phyloP scores from a whole-genome alignment of 2,888 invertebrate species.

The Drosophila suboccidentalis region DNA sequence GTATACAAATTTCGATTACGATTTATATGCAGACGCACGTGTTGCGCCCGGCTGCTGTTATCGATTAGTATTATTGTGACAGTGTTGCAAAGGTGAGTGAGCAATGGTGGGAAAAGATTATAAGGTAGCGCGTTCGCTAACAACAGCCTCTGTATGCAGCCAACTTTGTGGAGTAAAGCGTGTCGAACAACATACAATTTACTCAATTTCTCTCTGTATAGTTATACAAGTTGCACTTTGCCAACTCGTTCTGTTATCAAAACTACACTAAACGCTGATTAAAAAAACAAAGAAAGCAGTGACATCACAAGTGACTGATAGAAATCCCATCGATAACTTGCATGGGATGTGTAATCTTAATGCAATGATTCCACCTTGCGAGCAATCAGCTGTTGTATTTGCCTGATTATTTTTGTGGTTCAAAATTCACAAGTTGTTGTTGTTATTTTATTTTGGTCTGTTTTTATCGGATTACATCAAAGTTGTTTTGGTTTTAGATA shows the following conservation, averaged over 20 bases:
- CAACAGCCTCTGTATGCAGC: too few species aligned
- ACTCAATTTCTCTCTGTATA: too few species aligned
- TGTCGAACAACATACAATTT: too few species aligned
- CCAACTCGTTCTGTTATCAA: not conserved
- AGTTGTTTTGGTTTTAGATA: conserved; percentile 10
- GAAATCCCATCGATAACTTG: conserved; percentile 2
- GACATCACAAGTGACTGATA: conserved; percentile 7
- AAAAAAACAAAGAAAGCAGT: not conserved
- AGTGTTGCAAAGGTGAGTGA: not conserved
- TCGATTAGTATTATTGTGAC: conserved; percentile 26
- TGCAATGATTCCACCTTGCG: not conserved
- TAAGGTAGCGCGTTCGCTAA: not conserved
- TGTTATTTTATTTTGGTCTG: not conserved
- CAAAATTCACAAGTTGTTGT: conserved; percentile 12
- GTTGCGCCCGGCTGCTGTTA: conserved; percentile 29
- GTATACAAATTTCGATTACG: conserved; percentile 42
- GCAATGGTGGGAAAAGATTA: not conserved
- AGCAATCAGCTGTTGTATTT: conserved; percentile 35
- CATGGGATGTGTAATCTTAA: conserved; percentile 5
- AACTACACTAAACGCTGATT: too few species aligned
- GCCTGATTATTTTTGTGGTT: conserved; percentile 7
- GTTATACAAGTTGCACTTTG: not conserved
- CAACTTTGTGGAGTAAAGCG: too few species aligned
- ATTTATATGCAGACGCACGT: conserved; percentile 55
- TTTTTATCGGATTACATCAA: conserved; percentile 19